Percentiles rank a stretch among this genome's conserved stretches.
Evolutionary conservation across 2,888 invertebrate species (phyloP).

Genomic region (Tipula vernalis): DNA sequence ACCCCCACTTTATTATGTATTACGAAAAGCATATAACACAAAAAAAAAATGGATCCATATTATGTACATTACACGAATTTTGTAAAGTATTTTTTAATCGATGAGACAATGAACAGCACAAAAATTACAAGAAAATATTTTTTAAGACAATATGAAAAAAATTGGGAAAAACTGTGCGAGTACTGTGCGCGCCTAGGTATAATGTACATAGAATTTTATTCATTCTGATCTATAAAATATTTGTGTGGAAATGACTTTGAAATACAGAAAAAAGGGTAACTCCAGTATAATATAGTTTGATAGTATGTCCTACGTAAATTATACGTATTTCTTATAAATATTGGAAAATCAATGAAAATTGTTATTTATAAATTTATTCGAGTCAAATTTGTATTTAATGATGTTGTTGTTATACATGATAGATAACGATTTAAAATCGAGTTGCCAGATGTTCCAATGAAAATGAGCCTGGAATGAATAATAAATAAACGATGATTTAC

Average conservation of each 20-base stretch:
- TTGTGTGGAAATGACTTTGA: neutral
- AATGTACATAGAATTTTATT: neutral
- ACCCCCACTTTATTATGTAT: slow-evolving; percentile 7
- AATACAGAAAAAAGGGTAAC: neutral
- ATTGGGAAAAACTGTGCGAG: neutral
- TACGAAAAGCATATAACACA: neutral
- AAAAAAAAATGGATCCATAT: neutral
- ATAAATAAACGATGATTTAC: neutral
- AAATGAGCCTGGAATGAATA: neutral
- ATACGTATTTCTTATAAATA: neutral
- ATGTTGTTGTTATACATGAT: neutral
- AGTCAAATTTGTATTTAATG: neutral
- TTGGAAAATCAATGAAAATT: neutral
- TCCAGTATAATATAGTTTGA: neutral
- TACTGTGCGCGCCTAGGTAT: neutral
- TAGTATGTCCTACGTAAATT: too few species aligned
- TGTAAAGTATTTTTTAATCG: neutral
- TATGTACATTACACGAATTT: neutral
- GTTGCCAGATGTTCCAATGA: neutral
- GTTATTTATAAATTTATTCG: neutral
- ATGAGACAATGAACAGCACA: neutral
- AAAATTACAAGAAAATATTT: neutral
- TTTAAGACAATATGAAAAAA: neutral
- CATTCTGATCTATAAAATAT: neutral
- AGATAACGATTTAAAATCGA: neutral